A percentile compares a stretch with the other conserved stretches of the same genome.
phyloP scores from a whole-genome alignment of 2,113 vertebrate species.

The Ameiurus melas region DNA sequence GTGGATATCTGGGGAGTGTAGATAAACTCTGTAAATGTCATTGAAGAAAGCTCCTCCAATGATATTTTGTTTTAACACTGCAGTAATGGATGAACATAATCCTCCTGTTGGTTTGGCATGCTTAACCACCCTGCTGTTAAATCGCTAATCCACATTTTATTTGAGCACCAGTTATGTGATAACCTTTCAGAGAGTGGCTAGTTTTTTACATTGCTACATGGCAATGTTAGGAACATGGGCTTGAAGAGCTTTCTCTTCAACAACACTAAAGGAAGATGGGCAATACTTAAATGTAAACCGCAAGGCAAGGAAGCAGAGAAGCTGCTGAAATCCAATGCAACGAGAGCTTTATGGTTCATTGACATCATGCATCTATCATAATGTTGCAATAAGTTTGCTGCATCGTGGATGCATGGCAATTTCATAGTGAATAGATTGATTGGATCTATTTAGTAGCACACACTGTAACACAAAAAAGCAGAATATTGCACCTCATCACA shows the following conservation, averaged over 20 bases:
- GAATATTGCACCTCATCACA: neutral
- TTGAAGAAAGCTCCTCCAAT: neutral
- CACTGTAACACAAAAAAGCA: neutral
- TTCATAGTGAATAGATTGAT: conserved; percentile 4
- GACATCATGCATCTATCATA: neutral
- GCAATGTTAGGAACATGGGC: neutral
- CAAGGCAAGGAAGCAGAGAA: neutral
- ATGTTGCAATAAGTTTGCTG: neutral
- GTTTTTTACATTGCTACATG: conserved; percentile 25
- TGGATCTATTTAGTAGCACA: neutral
- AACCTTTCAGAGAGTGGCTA: conserved; percentile 25
- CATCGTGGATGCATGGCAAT: neutral
- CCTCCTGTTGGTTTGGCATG: conserved; percentile 17
- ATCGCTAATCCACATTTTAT: conserved; percentile 23
- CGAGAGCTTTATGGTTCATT: neutral
- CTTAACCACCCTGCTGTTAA: conserved; percentile 29
- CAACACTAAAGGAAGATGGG: neutral
- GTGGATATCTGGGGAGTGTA: conserved; percentile 3
- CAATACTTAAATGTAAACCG: neutral
- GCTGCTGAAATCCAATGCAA: neutral
- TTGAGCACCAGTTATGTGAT: conserved; percentile 1
- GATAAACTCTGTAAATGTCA: conserved; percentile 31
- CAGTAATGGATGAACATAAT: conserved; percentile 31
- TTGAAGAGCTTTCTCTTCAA: conserved; percentile 1
- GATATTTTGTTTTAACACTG: conserved; percentile 25